Base-by-base conservation (phyloP, 2,888 invertebrate species). In the Ophioninae sp. region DNA sequence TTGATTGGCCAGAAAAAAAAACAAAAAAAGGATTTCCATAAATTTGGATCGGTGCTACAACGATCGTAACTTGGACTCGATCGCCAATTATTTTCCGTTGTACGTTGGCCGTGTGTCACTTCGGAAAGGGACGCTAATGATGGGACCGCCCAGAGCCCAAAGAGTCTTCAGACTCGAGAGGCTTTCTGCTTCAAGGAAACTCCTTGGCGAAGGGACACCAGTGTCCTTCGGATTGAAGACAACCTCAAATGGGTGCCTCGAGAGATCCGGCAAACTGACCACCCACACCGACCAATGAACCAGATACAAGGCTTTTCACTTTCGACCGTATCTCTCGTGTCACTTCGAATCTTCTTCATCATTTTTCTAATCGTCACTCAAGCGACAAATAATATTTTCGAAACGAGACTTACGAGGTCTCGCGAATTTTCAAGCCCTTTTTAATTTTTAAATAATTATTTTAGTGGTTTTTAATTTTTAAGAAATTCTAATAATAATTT, bases 191-290 rank as follows among this genome's bases (percentile, higher is more conserved):
- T 8, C n/a, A 30, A 37, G 20, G 56, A 69, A 63, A 37, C 39
- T 64, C 75, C 75, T 58, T 58, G 68, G 80, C 63, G 73, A 80
- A 63, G 22, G 67, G 63, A 61, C 23, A 68, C 22, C 44, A 44
- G 39, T 58, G 44, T 63, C 59, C 74, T 74, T 61, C 39, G 22
- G 64, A 58, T 72, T 63, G 64, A 72, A 72, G 61, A 72, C 64
- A 41, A 65, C n/a, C 67, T 41, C 67, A 67, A 76, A 75, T 56
- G 51, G 79, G 80, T 69, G 64, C 65, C 41, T 68, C 56, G 59
- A 58, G 83, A 81, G 51, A 81, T 74, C 83, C 78, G 79, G 73
- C 44, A 73, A 56, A 65, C 30, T 39, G 65, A 56, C 83, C 83
- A 83, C 83, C 83, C 83, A 80, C 44, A 59, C 64, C 64, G 78